A percentile compares a stretch with the other conserved stretches of the same genome.
Conservation (phyloP, 2,113 vertebrate species). For the Colaptes auratus region DNA sequence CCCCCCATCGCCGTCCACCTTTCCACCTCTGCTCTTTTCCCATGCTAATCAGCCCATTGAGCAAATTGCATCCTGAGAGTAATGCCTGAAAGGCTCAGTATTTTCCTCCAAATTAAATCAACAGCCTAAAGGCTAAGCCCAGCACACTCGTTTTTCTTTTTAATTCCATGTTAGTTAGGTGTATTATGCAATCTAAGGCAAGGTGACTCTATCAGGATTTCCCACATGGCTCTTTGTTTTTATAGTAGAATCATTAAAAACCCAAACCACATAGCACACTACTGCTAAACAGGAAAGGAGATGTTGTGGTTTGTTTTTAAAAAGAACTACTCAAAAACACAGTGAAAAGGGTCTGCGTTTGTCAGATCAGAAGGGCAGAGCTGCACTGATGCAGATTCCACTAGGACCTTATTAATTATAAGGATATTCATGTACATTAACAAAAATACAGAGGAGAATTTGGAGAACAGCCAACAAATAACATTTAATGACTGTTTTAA, state of each 20-base stretch:
- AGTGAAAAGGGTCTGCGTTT: not conserved
- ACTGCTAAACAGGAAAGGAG: not conserved
- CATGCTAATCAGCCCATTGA: not conserved
- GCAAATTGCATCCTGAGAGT: not conserved
- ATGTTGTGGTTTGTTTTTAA: not conserved
- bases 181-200: not conserved
- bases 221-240: not conserved
- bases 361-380: not conserved
- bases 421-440: not conserved
- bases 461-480: slow-evolving; percentile 9
- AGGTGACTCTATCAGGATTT: slow-evolving; percentile 8
- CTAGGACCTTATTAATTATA: slow-evolving; percentile 20
- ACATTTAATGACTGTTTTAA: slow-evolving; percentile 19
- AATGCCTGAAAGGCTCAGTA: not conserved
- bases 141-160: not conserved
- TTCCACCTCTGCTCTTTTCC: not conserved
- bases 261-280: not conserved
- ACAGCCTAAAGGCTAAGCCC: not conserved
- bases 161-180: slow-evolving; percentile 20
- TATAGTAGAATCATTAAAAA: slow-evolving; percentile 6
- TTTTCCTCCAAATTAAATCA: slow-evolving; percentile 46
- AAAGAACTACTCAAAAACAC: not conserved
- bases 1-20: not conserved
- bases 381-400: not conserved
- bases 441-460: slow-evolving; percentile 31